phyloP scores from a whole-genome alignment of 1,140 invertebrate species.

The Pygmarrhopalites habei region DNA sequence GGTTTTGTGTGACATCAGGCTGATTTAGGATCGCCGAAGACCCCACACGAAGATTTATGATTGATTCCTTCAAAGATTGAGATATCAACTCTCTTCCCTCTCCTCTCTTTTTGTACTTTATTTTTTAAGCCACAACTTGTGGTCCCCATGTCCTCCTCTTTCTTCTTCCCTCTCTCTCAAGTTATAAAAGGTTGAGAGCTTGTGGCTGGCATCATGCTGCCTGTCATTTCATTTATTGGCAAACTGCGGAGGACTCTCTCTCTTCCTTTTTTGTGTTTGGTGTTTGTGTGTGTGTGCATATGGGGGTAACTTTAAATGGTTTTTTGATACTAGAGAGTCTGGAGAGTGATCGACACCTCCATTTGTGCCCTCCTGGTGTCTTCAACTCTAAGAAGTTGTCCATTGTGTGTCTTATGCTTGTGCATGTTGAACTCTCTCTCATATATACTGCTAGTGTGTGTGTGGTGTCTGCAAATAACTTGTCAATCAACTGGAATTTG shows the following conservation, averaged over 20 bases:
- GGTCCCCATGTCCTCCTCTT: no score
- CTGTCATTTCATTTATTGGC: conserved; percentile 10
- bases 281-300: no score
- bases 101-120: no score
- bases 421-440: no score
- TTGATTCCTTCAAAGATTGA: conserved; percentile 30
- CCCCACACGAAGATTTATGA: conserved; percentile 39
- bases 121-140: background rate
- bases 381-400: no score
- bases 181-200: no score
- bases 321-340: conserved; percentile 6
- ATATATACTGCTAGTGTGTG: no score
- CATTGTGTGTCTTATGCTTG: no score
- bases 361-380: conserved; percentile 6
- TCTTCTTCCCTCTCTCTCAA: no score
- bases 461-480: background rate
- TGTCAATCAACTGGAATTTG: conserved; percentile 10
- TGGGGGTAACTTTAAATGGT: conserved; percentile 2
- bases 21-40: conserved; percentile 23
- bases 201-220: no score
- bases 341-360: conserved; percentile 10
- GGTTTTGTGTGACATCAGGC: conserved; percentile 27
- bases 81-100: conserved; percentile 12
- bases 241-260: background rate
- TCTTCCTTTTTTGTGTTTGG: background rate